These are phyloP conservation scores for Sphinx pinastri DNA, from an alignment of 2,888 invertebrate genomes.

Conservation along the genomic window DNA sequence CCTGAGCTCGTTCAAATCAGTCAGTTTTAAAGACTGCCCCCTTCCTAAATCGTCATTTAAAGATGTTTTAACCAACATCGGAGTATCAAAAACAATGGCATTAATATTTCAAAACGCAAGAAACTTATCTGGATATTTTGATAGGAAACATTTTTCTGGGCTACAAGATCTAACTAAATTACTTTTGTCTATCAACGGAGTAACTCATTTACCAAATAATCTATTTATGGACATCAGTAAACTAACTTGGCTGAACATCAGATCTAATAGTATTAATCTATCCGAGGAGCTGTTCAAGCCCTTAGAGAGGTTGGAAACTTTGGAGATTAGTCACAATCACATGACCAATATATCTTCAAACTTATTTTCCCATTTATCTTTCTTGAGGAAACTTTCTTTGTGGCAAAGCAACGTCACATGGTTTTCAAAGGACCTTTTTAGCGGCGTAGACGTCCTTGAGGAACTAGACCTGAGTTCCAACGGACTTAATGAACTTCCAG, in stretches of 20 bases:
- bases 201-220: slow-evolving; percentile 85
- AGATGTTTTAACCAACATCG: slow-evolving; percentile 73
- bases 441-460: slow-evolving; percentile 84
- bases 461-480: slow-evolving; percentile 88
- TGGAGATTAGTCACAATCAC: slow-evolving; percentile 88
- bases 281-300: slow-evolving; percentile 83
- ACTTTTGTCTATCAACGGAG: slow-evolving; percentile 84
- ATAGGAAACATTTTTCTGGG: slow-evolving; percentile 83
- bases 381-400: slow-evolving; percentile 85
- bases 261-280: slow-evolving; percentile 84
- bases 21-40: slow-evolving; percentile 82
- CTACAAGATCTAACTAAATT: slow-evolving; percentile 82
- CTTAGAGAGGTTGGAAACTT: slow-evolving; percentile 81
- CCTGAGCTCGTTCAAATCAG: slow-evolving; percentile 69
- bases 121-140: slow-evolving; percentile 82
- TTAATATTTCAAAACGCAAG: slow-evolving; percentile 82
- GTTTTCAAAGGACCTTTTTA: slow-evolving; percentile 85
- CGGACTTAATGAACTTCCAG: slow-evolving; percentile 84
- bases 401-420: slow-evolving; percentile 88
- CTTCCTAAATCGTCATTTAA: slow-evolving; percentile 78
- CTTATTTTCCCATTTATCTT: slow-evolving; percentile 85
- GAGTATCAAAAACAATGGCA: slow-evolving; percentile 78
- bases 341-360: slow-evolving; percentile 84
- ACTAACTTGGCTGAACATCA: slow-evolving; percentile 86
- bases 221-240: slow-evolving; percentile 85